These are phyloP conservation scores for Heteronetta atricapilla DNA, from an alignment of 2,113 vertebrate genomes.

Conservation along the genomic window DNA sequence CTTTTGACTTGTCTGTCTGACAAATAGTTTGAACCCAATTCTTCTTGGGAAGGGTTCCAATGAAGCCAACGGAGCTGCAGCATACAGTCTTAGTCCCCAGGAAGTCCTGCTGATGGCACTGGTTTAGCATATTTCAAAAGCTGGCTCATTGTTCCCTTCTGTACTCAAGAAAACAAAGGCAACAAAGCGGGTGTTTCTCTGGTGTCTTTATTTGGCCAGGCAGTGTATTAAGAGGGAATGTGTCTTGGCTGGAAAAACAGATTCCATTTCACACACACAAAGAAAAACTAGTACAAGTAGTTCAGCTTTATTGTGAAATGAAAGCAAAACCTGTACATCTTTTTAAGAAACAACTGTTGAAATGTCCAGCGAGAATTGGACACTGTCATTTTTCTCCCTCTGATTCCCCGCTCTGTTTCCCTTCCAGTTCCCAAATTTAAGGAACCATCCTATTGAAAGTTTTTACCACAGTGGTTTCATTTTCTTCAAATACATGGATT, in stretches of 20 bases:
- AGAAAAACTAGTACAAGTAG: background rate
- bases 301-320: background rate
- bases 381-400: background rate
- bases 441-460: background rate
- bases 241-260: background rate
- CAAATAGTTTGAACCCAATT: background rate
- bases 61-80: fast-evolving
- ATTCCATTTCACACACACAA: fast-evolving
- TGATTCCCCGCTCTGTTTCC: background rate
- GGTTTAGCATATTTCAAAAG: background rate
- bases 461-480: background rate
- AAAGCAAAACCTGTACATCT: background rate
- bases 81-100: fast-evolving
- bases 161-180: background rate
- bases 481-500: background rate
- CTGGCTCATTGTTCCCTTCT: background rate
- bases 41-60: background rate
- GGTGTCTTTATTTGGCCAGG: background rate
- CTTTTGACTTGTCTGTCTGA: background rate
- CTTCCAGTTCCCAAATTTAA: background rate
- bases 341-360: background rate
- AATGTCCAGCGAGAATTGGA: background rate
- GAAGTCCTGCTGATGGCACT: no score
- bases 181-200: background rate
- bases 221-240: fast-evolving